A percentile compares a stretch with the other conserved stretches of the same genome.
Conservation (phyloP, 2,888 invertebrate species). For the Pachliopta kotzebuea region DNA sequence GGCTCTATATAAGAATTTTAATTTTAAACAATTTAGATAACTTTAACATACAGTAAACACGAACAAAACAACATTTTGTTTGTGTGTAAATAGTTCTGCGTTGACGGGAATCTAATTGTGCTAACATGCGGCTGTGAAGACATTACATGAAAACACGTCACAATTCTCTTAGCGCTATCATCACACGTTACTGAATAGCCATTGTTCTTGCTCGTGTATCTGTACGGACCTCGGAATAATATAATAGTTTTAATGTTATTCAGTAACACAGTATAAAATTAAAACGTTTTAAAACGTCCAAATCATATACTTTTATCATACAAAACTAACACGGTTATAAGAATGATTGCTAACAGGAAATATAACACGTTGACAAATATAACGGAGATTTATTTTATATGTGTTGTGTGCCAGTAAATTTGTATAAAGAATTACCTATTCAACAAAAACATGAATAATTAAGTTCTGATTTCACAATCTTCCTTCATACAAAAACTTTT, state of each 20-base stretch:
- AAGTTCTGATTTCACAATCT: neutral
- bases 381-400: neutral
- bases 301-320: neutral
- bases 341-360: neutral
- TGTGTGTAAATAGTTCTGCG: slow-evolving; percentile 55
- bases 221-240: slow-evolving; percentile 36
- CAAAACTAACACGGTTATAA: neutral
- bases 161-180: slow-evolving; percentile 53
- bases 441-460: slow-evolving; percentile 2
- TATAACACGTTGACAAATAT: neutral
- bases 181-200: slow-evolving; percentile 70
- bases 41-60: neutral
- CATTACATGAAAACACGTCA: slow-evolving; percentile 70
- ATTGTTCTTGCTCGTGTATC: slow-evolving; percentile 71
- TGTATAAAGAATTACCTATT: neutral
- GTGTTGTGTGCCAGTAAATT: neutral
- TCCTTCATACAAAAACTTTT: neutral
- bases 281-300: neutral
- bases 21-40: no score
- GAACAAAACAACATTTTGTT: slow-evolving; percentile 12
- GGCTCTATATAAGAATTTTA: no score
- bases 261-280: neutral
- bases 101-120: slow-evolving; percentile 71
- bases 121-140: slow-evolving; percentile 52
- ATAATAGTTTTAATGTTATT: neutral